Percentiles rank a stretch among this genome's conserved stretches.
phyloP scores from a whole-genome alignment of 2,888 invertebrate species.

The Mythimna lalbum region DNA sequence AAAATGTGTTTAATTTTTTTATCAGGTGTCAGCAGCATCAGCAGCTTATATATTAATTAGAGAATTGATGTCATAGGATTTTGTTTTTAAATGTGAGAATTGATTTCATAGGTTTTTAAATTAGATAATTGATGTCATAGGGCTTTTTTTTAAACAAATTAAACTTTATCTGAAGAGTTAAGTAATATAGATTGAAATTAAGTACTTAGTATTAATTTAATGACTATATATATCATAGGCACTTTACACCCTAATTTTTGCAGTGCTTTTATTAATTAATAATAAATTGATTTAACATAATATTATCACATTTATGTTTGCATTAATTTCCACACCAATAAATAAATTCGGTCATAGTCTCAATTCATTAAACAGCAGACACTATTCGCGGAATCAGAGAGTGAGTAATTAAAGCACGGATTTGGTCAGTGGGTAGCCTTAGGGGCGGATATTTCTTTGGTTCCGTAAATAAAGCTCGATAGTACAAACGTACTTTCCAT shows the following conservation, averaged over 20 bases:
- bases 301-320: neutral
- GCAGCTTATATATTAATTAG: too few species aligned
- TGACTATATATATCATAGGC: too few species aligned
- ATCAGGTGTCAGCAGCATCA: neutral
- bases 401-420: conserved; percentile 6
- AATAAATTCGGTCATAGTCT: neutral
- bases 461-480: conserved; percentile 12
- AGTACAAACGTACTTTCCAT: neutral
- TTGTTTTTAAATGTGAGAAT: too few species aligned
- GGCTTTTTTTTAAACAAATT: too few species aligned
- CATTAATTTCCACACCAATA: conserved; percentile 1
- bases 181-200: too few species aligned
- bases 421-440: too few species aligned
- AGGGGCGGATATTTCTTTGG: too few species aligned
- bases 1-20: neutral
- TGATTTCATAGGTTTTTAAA: too few species aligned
- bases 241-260: neutral
- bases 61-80: too few species aligned
- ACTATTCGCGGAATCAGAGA: conserved; percentile 17
- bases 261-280: conserved; percentile 4
- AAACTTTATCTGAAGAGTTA: too few species aligned
- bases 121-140: too few species aligned
- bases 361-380: neutral
- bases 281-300: neutral
- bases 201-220: too few species aligned